These are phyloP conservation scores for Propithecus deckenii DNA, from an alignment of 2,797 vertebrate species.

Conservation along the genomic window DNA sequence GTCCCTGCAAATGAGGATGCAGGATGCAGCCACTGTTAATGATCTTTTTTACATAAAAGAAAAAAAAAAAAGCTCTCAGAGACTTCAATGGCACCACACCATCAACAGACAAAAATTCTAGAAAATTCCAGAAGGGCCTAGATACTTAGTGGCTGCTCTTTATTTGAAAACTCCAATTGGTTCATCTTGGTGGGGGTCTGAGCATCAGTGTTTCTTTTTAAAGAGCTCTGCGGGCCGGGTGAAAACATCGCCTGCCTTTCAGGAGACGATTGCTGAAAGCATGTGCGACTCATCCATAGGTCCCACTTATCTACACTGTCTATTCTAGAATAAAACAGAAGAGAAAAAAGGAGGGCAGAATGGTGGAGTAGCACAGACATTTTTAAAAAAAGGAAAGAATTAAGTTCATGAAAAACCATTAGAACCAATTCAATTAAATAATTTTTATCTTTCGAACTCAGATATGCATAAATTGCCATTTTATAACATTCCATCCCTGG, in stretches of 20 bases:
- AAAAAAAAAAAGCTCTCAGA: neutral
- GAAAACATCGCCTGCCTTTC: neutral
- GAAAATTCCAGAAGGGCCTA: neutral
- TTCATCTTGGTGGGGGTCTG: neutral
- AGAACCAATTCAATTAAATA: constrained; percentile 22
- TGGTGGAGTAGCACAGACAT: neutral
- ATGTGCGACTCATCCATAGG: neutral
- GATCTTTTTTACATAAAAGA: neutral
- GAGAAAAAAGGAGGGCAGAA: neutral
- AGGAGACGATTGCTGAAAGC: neutral
- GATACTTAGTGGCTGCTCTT: neutral
- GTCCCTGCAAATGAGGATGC: neutral
- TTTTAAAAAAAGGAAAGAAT: neutral
- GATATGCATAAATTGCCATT: neutral
- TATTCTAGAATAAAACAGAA: constrained; percentile 47
- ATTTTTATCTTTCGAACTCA: neutral
- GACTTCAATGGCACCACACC: neutral
- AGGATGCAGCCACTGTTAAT: too few relatives aligned
- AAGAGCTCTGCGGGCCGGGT: neutral
- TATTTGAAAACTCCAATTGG: neutral
- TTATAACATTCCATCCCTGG: neutral
- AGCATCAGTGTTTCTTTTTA: neutral
- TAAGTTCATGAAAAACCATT: constrained; percentile 34
- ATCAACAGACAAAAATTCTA: neutral
- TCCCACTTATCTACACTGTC: neutral